Evolutionary conservation across 2,888 invertebrate species (phyloP).

Genomic region (Sthenelais limicola): DNA sequence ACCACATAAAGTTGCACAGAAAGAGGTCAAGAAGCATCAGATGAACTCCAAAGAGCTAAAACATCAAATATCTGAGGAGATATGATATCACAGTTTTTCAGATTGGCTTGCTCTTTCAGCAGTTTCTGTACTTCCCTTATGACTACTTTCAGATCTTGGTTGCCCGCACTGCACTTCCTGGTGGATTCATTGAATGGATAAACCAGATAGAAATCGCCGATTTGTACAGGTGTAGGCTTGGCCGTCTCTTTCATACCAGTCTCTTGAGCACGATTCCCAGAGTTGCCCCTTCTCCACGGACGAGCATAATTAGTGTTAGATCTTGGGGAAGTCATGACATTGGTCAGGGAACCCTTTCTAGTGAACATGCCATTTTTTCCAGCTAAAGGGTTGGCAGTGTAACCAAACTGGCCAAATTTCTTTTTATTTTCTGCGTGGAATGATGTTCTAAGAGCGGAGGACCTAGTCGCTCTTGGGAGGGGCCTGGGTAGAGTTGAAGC

Average conservation of each 20-base stretch:
- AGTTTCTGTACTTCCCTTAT: constrained; percentile 62
- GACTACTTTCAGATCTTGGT: constrained; percentile 58
- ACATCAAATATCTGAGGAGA: no score
- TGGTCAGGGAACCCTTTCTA: constrained; percentile 1
- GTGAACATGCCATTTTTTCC: constrained; percentile 16
- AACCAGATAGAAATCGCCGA: constrained; percentile 85
- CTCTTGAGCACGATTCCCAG: neutral
- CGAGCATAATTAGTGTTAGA: constrained; percentile 29
- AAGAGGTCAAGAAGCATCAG: no score
- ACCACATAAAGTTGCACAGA: no score
- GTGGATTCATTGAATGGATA: constrained; percentile 77
- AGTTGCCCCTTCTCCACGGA: constrained; percentile 33
- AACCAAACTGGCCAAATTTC: constrained; percentile 23
- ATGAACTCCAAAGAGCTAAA: no score
- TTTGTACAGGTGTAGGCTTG: constrained; percentile 73
- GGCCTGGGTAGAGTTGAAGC: neutral
- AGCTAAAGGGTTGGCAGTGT: constrained; percentile 29
- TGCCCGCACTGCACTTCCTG: constrained; percentile 44
- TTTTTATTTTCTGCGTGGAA: neutral
- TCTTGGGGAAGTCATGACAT: neutral
- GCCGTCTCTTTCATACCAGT: neutral
- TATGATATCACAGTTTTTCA: neutral
- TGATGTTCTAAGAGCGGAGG: neutral
- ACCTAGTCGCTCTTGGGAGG: neutral
- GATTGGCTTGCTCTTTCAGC: constrained; percentile 51